These are phyloP conservation scores for Spodoptera litura DNA, from an alignment of 1,140 invertebrate genomes.

Conservation along the genomic window DNA sequence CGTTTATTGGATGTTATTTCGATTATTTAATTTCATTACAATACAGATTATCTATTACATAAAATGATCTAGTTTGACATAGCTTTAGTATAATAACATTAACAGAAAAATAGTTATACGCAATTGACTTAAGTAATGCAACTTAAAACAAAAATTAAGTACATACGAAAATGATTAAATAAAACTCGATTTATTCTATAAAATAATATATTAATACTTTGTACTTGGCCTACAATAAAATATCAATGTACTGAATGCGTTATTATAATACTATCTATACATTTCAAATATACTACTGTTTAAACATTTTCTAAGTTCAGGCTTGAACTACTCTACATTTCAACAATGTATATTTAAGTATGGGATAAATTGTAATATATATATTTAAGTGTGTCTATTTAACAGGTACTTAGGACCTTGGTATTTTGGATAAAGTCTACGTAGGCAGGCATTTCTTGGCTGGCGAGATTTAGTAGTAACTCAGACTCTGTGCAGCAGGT, in stretches of 20 bases:
- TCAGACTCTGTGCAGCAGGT: slow-evolving; percentile 56
- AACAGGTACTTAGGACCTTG: slow-evolving; percentile 15
- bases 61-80: background rate
- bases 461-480: slow-evolving; percentile 56
- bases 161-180: slow-evolving; percentile 1
- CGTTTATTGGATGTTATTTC: slow-evolving; percentile 54
- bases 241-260: background rate
- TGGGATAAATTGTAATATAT: slow-evolving; percentile 7
- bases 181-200: slow-evolving; percentile 2
- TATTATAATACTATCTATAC: slow-evolving; percentile 13
- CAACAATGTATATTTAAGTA: background rate
- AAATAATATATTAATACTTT: slow-evolving; percentile 13
- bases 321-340: slow-evolving; percentile 11
- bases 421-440: slow-evolving; percentile 3
- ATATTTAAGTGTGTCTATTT: slow-evolving; percentile 20
- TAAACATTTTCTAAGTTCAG: slow-evolving; percentile 18
- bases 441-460: slow-evolving; percentile 38
- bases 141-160: background rate
- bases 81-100: background rate
- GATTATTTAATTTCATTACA: slow-evolving; percentile 20
- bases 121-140: background rate
- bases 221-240: slow-evolving; percentile 34
- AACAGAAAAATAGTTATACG: background rate
- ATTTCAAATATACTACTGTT: slow-evolving; percentile 9
- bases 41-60: background rate